Evolutionary conservation across 2,797 vertebrate genomes (phyloP).

Genomic region (Lepus townsendii): DNA sequence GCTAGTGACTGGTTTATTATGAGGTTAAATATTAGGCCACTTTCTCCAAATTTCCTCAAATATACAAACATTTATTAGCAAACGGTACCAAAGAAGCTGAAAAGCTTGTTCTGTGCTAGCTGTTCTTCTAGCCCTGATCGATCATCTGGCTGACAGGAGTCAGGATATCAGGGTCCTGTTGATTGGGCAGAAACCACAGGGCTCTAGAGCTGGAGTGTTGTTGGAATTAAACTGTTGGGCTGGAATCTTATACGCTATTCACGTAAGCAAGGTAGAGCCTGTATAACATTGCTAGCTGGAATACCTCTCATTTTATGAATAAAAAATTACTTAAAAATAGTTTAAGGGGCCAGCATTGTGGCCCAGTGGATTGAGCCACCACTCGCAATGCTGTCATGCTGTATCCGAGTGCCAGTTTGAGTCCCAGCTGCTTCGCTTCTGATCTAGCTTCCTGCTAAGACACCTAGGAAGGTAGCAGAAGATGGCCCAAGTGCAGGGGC

Average conservation of each 20-base stretch:
- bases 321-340: not conserved
- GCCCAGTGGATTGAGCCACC: too few relatives aligned
- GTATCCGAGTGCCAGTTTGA: too few relatives aligned
- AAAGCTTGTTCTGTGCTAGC: not conserved
- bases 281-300: not conserved
- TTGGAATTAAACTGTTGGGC: not conserved
- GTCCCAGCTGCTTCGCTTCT: too few relatives aligned
- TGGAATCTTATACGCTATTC: not conserved
- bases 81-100: not conserved
- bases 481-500: too few relatives aligned
- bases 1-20: not conserved
- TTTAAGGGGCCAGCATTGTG: too few relatives aligned
- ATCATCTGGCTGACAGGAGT: not conserved
- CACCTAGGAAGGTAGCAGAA: too few relatives aligned
- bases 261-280: not conserved
- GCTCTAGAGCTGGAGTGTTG: not conserved
- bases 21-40: not conserved
- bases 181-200: not conserved
- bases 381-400: too few relatives aligned
- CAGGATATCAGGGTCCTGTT: not conserved
- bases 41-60: constrained; percentile 5
- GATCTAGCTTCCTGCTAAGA: too few relatives aligned
- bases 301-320: not conserved
- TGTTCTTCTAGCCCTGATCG: not conserved
- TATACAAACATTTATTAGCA: not conserved